phyloP scores from a whole-genome alignment of 2,888 invertebrate species.

The Stramonita haemastoma region DNA sequence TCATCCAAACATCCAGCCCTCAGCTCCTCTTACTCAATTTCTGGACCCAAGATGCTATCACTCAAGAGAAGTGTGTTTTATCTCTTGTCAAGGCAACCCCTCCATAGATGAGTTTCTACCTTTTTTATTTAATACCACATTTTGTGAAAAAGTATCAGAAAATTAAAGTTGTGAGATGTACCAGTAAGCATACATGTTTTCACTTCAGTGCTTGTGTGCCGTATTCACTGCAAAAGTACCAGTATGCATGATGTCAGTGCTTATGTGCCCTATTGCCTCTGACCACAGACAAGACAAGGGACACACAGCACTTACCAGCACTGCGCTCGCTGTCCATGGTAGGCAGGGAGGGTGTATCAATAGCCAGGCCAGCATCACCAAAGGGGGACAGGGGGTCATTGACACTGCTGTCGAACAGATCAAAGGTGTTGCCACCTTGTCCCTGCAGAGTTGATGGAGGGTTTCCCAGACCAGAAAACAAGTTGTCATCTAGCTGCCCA shows the following conservation, averaged over 20 bases:
- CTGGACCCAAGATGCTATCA: too few relatives aligned
- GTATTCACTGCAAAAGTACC: too few relatives aligned
- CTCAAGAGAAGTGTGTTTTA: too few relatives aligned
- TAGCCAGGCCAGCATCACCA: constrained; percentile 60
- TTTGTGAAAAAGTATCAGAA: too few relatives aligned
- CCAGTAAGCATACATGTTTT: background rate
- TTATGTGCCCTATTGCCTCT: too few relatives aligned
- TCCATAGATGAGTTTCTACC: too few relatives aligned
- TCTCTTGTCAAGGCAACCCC: too few relatives aligned
- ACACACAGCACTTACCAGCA: constrained; percentile 41
- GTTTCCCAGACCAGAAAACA: constrained; percentile 69
- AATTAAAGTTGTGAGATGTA: background rate
- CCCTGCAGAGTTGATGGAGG: constrained; percentile 61
- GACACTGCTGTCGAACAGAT: constrained; percentile 75
- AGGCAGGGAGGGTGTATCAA: constrained; percentile 55
- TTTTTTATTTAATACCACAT: too few relatives aligned
- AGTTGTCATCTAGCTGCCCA: constrained; percentile 72
- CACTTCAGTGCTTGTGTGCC: background rate
- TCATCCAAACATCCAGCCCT: too few relatives aligned
- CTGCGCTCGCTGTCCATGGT: constrained; percentile 45
- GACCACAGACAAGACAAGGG: background rate
- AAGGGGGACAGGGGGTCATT: constrained; percentile 71
- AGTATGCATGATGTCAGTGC: too few relatives aligned
- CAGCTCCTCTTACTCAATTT: too few relatives aligned
- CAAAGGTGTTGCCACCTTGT: constrained; percentile 65